phyloP scores from a whole-genome alignment of 1,140 invertebrate species.

The Eciton burchellii region DNA sequence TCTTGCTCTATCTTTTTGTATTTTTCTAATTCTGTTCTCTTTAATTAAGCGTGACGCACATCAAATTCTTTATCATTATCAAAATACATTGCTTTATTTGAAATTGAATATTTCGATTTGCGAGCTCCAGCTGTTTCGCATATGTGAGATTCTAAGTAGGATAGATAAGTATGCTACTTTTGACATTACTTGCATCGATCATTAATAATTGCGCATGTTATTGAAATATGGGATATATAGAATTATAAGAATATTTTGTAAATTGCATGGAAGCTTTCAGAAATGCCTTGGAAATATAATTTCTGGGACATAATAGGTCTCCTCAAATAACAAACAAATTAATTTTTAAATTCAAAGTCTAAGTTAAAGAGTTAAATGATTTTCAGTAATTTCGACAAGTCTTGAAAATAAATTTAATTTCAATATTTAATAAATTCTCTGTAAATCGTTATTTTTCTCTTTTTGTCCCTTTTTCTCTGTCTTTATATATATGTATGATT shows the following conservation, averaged over 20 bases:
- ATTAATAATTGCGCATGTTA: slow-evolving; percentile 10
- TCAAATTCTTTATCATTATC: background rate
- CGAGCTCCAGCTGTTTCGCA: slow-evolving; percentile 38
- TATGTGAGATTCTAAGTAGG: background rate
- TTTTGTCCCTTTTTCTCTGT: too few species aligned
- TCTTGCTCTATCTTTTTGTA: background rate
- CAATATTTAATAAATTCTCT: slow-evolving; percentile 9
- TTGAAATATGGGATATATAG: background rate
- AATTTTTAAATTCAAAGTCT: background rate
- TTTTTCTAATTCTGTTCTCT: background rate
- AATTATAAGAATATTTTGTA: background rate
- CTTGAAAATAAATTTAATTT: background rate
- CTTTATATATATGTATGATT: too few species aligned
- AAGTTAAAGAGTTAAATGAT: background rate
- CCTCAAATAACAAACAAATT: too few species aligned
- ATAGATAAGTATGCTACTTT: background rate
- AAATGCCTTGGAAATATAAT: too few species aligned
- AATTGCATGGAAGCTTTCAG: background rate
- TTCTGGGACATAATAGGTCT: too few species aligned
- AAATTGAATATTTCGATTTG: slow-evolving; percentile 8
- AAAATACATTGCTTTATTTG: slow-evolving; percentile 37
- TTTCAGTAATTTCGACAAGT: background rate
- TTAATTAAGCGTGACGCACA: slow-evolving; percentile 7
- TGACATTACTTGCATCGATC: background rate
- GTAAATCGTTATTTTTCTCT: background rate